Percentiles rank a stretch among this genome's conserved stretches.
Evolutionary conservation across 2,797 vertebrate species (phyloP).

Genomic region (Pampus argenteus): DNA sequence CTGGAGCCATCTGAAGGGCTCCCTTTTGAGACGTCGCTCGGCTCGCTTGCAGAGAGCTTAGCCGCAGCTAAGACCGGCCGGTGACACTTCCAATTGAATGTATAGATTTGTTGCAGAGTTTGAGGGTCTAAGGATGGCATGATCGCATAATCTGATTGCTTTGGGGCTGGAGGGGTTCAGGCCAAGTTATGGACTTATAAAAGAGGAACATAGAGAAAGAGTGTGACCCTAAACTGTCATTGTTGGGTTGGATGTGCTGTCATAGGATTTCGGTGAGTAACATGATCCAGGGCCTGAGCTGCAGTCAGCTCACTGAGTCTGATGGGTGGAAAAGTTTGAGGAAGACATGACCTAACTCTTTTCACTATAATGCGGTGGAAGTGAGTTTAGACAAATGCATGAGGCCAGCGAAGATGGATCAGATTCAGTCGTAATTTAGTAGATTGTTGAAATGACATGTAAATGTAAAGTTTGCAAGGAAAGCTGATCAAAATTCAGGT

Average conservation of each 20-base stretch:
- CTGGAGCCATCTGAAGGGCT: constrained; percentile 75
- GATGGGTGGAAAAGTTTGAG: constrained; percentile 41
- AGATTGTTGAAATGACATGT: not conserved
- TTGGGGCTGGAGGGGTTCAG: constrained; percentile 48
- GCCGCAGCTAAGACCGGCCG: constrained; percentile 55
- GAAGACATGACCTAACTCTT: constrained; percentile 15
- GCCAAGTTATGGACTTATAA: constrained; percentile 62
- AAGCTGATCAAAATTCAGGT: too few relatives aligned
- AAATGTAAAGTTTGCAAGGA: not conserved
- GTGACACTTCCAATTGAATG: constrained; percentile 79
- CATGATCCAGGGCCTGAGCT: constrained; percentile 78
- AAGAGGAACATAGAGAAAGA: constrained; percentile 62
- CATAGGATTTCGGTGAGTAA: constrained; percentile 47
- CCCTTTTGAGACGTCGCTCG: constrained; percentile 73
- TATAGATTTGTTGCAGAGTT: constrained; percentile 74
- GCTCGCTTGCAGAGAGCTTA: constrained; percentile 70
- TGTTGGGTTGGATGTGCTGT: constrained; percentile 57
- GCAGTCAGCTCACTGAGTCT: constrained; percentile 63
- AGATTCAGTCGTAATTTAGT: not conserved
- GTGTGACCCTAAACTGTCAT: constrained; percentile 78
- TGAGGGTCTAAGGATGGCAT: constrained; percentile 63
- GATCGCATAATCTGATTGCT: constrained; percentile 81
- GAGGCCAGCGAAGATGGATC: not conserved
- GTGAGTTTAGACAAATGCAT: not conserved
- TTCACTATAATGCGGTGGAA: not conserved